These are phyloP conservation scores for Amaurobius ferox DNA, from an alignment of 2,888 invertebrate genomes.

Conservation along the genomic window DNA sequence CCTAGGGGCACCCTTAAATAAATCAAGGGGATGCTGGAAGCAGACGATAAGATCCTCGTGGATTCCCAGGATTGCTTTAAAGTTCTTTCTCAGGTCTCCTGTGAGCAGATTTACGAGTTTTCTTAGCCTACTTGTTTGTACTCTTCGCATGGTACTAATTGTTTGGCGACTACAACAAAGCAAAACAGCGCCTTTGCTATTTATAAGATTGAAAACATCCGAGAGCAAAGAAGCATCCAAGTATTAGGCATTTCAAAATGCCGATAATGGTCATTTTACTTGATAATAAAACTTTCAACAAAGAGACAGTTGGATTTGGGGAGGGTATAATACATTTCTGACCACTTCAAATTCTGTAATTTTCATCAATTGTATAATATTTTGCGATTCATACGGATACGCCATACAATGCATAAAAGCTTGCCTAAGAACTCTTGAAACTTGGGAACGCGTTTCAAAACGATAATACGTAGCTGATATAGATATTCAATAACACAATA, in stretches of 20 bases:
- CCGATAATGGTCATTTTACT: not conserved
- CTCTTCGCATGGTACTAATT: conserved; percentile 35
- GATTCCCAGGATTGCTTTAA: conserved; percentile 34
- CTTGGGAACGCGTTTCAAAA: too few relatives aligned
- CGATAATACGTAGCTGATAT: not conserved
- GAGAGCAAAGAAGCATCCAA: not conserved
- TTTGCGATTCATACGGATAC: too few relatives aligned
- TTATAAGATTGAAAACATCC: conserved; percentile 10
- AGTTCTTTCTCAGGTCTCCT: conserved; percentile 19
- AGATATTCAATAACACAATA: not conserved
- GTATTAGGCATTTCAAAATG: not conserved
- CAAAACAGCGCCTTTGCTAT: not conserved
- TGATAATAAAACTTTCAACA: not conserved
- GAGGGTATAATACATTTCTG: not conserved
- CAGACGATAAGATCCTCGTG: conserved; percentile 19
- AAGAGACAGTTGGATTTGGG: not conserved
- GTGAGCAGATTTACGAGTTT: conserved; percentile 26
- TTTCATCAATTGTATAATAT: not conserved
- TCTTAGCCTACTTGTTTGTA: not conserved
- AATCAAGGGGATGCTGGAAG: conserved; percentile 28
- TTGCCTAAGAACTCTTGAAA: too few relatives aligned
- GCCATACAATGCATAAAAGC: too few relatives aligned
- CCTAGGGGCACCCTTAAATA: conserved; percentile 22
- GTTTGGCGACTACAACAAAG: conserved; percentile 34
- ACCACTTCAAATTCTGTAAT: not conserved